phyloP scores from a whole-genome alignment of 2,797 vertebrate genomes.

The Acanthurus leucopareius region DNA sequence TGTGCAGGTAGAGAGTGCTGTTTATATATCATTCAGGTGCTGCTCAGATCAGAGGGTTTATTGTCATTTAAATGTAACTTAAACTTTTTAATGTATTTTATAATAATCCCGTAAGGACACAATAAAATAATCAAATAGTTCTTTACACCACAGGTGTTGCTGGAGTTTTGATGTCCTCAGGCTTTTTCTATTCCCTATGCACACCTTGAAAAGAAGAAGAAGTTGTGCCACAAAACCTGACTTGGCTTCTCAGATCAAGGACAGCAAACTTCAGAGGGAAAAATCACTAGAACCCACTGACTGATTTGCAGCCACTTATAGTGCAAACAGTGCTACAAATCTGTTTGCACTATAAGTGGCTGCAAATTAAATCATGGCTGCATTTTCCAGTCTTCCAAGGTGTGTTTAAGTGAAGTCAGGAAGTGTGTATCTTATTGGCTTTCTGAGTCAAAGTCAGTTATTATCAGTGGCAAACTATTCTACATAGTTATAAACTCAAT shows the following conservation, averaged over 20 bases:
- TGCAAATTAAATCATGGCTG: background rate
- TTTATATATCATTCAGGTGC: background rate
- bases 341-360: background rate
- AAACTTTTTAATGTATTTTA: background rate
- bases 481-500: background rate
- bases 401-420: background rate
- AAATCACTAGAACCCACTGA: background rate
- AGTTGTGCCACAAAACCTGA: background rate
- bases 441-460: background rate
- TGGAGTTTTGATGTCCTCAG: background rate
- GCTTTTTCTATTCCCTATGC: background rate
- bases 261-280: background rate
- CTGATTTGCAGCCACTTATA: background rate
- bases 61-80: background rate
- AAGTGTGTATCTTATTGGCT: conserved; percentile 3
- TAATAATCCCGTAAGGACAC: background rate
- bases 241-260: background rate
- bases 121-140: background rate
- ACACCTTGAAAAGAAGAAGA: background rate
- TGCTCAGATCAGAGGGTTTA: background rate
- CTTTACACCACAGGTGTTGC: background rate
- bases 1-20: background rate
- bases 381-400: background rate
- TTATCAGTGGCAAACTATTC: background rate
- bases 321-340: background rate